Conservation (phyloP, 2,888 invertebrate species). For the Diplolepis rosae region DNA sequence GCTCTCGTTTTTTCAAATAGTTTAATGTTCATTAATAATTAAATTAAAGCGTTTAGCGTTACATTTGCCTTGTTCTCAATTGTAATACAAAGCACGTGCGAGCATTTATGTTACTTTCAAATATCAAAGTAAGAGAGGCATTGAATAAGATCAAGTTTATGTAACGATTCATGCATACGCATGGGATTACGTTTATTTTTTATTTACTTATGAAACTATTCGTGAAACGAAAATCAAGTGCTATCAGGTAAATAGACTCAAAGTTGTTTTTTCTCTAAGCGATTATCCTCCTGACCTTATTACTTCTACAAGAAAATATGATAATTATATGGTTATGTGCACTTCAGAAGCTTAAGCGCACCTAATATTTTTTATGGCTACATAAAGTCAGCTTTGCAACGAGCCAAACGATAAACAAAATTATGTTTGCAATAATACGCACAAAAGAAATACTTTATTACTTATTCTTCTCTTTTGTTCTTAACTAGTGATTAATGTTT, state of each 20-base stretch:
- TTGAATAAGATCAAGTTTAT: background rate
- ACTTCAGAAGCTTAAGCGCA: conserved; percentile 16
- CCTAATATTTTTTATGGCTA: background rate
- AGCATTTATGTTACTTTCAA: background rate
- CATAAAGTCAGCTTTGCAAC: background rate
- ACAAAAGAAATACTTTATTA: background rate
- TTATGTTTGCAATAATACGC: background rate
- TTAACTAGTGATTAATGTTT: background rate
- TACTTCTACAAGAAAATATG: conserved; percentile 1
- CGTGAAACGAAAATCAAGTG: conserved; percentile 5
- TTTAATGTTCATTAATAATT: background rate
- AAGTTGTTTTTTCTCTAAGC: background rate
- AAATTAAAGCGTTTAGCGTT: background rate
- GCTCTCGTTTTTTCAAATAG: no score
- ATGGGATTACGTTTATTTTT: background rate
- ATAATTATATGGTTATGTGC: conserved; percentile 11
- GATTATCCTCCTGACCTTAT: conserved; percentile 2
- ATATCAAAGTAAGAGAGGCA: background rate
- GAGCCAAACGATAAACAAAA: background rate
- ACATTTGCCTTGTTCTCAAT: background rate
- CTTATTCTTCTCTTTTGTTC: background rate
- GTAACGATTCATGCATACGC: background rate
- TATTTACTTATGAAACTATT: background rate
- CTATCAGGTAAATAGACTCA: background rate
- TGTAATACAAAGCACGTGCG: background rate